phyloP scores from a whole-genome alignment of 2,113 vertebrate genomes.

The Heptranchias perlo region DNA sequence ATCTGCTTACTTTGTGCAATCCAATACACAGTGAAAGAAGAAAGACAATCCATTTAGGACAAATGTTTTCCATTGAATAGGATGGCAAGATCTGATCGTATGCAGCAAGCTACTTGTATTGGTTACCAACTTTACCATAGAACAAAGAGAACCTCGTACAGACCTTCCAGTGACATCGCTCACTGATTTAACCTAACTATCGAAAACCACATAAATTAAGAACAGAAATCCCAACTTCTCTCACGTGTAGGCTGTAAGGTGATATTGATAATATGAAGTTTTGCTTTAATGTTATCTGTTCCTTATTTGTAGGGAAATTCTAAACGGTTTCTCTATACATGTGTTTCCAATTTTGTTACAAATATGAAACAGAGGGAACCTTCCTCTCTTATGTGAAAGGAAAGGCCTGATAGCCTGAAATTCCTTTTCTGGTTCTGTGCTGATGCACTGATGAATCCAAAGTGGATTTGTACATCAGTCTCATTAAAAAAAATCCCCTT shows the following conservation, averaged over 20 bases:
- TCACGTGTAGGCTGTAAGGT: neutral
- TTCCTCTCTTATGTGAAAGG: neutral
- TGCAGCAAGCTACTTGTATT: neutral
- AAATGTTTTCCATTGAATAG: neutral
- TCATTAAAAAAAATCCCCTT: neutral
- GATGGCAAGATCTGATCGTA: neutral
- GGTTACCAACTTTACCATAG: neutral
- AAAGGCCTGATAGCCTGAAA: neutral
- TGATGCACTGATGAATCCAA: neutral
- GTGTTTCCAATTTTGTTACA: neutral
- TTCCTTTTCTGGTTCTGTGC: neutral
- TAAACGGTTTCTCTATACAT: neutral
- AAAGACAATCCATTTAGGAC: neutral
- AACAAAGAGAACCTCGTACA: neutral
- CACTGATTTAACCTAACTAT: neutral
- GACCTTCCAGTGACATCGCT: neutral
- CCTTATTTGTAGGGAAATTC: neutral
- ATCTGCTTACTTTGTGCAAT: neutral
- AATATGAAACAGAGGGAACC: neutral
- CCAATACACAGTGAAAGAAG: neutral
- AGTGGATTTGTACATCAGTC: neutral
- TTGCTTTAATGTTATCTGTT: neutral
- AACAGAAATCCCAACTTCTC: neutral
- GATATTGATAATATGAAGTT: neutral
- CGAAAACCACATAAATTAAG: neutral